These are phyloP conservation scores for Poliocrania exsul DNA, from an alignment of 2,797 vertebrate species.

Conservation along the genomic window DNA sequence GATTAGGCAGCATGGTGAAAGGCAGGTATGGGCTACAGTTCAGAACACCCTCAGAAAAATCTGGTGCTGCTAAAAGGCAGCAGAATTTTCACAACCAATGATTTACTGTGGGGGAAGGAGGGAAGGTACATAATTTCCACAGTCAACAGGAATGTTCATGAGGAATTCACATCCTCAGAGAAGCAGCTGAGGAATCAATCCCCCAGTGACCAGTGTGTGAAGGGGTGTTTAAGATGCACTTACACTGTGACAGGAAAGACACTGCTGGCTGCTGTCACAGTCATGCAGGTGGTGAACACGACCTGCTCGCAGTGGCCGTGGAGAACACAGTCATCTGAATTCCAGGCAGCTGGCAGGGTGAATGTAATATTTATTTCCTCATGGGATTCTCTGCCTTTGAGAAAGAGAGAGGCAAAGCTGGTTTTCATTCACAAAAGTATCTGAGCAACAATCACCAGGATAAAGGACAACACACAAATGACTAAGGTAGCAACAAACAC, in stretches of 20 bases:
- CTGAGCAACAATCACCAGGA: neutral
- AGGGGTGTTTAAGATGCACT: constrained; percentile 65
- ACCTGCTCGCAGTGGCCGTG: constrained; percentile 96
- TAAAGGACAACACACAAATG: neutral
- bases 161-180: neutral
- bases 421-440: neutral
- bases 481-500: neutral
- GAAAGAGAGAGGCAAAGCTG: neutral
- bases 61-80: neutral
- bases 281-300: constrained; percentile 96
- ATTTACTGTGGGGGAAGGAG: neutral
- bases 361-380: constrained; percentile 98
- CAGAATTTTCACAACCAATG: neutral
- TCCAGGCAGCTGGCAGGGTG: constrained; percentile 93
- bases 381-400: constrained; percentile 91
- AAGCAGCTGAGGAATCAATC: neutral
- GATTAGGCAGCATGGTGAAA: neutral
- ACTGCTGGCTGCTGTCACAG: constrained; percentile 87
- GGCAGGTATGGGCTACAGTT: neutral
- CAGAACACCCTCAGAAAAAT: neutral
- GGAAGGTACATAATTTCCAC: accelerated
- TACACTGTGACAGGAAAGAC: constrained; percentile 98
- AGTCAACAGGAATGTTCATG: neutral
- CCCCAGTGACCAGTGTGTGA: neutral
- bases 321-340: constrained; percentile 93